Evolutionary conservation across 2,888 invertebrate genomes (phyloP).

Genomic region (Drosophila putrida): DNA sequence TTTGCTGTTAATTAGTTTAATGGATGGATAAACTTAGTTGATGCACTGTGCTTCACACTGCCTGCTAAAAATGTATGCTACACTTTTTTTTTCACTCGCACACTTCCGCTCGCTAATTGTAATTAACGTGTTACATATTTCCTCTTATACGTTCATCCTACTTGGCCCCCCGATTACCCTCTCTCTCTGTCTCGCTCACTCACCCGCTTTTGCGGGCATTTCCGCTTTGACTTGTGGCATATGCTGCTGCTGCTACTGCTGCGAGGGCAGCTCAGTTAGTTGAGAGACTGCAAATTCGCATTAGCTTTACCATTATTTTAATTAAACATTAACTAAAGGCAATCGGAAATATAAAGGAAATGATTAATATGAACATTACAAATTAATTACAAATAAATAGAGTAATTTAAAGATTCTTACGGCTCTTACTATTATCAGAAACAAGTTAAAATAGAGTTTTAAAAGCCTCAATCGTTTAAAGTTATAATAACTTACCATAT

Average conservation of each 20-base stretch:
- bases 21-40: constrained; percentile 82
- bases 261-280: constrained; percentile 25
- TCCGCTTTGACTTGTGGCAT: constrained; percentile 46
- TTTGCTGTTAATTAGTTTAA: constrained; percentile 83
- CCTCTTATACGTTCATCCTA: constrained; percentile 30
- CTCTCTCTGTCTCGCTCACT: neutral
- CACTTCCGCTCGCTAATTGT: constrained; percentile 76
- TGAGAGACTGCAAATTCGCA: neutral
- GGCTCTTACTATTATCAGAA: too few relatives aligned
- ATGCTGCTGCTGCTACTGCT: constrained; percentile 14
- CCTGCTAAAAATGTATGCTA: constrained; percentile 52
- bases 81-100: constrained; percentile 45
- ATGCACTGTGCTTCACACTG: constrained; percentile 64
- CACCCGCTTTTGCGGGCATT: constrained; percentile 28
- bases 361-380: too few relatives aligned
- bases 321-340: neutral
- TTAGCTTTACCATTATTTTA: neutral
- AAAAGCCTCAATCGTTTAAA: too few relatives aligned
- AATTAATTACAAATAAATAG: too few relatives aligned
- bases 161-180: neutral
- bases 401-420: too few relatives aligned
- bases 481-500: too few relatives aligned
- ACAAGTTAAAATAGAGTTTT: too few relatives aligned
- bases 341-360: too few relatives aligned
- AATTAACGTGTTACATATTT: constrained; percentile 78